Evolutionary conservation across 2,888 invertebrate genomes (phyloP), one percentile per base, ranked within the genome.

Genomic region (Pyrochroa serraticornis): DNA sequence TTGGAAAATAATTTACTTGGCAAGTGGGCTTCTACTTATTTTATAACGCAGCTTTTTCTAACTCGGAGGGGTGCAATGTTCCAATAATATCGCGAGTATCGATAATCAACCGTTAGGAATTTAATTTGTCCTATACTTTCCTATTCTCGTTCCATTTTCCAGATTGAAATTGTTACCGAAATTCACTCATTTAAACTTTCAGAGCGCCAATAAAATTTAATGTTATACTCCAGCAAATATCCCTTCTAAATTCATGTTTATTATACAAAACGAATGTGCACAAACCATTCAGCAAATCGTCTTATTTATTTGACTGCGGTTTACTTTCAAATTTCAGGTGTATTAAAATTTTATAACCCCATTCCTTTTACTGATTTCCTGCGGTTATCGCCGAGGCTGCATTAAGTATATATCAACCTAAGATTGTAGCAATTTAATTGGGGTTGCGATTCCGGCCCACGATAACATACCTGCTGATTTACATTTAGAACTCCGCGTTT

Each of bases 191-290:
- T 47, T 32, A 39, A 50, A 57, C 45, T 44, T 56, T 14, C 31
- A 39, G 41, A 48, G 7, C 42, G 34, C 45, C 45, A 10, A 46
- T 51, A 51, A 46, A 57, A 56, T 50, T 56, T 56, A 50, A 50
- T 45, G 41, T 41, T 6, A 43, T 35, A n/a, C n/a, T 48, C 35
- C 35, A 36, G 38, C 51, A 51, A 43, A 51, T 44, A 51, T 44
- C 36, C 22, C 22, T n/a, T 22, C 14, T 14, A 38, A 42, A 22
- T 45, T 45, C 44, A 44, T 44, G 47, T 54, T 47, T 47, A 50
- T 32, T 41, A 47, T 47, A 41, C 30, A 14, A 47, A 35, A 35
- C 30, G 39, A 53, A 53, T 46, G 46, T 53, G 33, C 45, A 12
- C 44, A 32, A 41, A 44, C 47, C 34, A 48, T 48, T 42, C 7